Conservation (phyloP, 2,888 invertebrate species). For the Toxonevra muliebris region DNA sequence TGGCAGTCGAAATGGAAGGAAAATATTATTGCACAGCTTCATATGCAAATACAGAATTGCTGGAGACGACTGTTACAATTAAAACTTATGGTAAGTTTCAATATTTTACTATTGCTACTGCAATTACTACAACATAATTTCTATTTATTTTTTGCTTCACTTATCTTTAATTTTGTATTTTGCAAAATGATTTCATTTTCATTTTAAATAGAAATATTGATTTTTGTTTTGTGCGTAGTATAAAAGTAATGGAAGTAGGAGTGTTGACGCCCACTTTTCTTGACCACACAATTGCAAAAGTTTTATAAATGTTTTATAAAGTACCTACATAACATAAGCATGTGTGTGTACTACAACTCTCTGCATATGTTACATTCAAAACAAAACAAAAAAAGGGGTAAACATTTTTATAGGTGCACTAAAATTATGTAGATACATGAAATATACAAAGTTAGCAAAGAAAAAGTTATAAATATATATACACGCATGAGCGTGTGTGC, state of each 20-base stretch:
- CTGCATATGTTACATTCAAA: not conserved
- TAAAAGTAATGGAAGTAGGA: too few relatives aligned
- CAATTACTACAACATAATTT: too few relatives aligned
- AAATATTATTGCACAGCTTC: slow-evolving; percentile 84
- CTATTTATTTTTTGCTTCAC: too few relatives aligned
- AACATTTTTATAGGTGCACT: slow-evolving; percentile 15
- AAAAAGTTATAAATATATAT: not conserved
- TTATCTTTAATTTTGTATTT: too few relatives aligned
- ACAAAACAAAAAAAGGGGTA: not conserved
- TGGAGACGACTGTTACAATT: slow-evolving; percentile 75
- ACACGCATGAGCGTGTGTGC: slow-evolving; percentile 23
- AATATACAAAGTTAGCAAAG: slow-evolving; percentile 2
- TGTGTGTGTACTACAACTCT: not conserved
- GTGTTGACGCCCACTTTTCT: too few relatives aligned
- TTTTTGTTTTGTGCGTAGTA: too few relatives aligned
- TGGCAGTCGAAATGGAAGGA: slow-evolving; percentile 81
- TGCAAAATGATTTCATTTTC: too few relatives aligned
- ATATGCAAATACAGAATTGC: slow-evolving; percentile 75
- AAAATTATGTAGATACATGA: slow-evolving; percentile 5
- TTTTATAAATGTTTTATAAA: too few relatives aligned
- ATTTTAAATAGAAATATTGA: too few relatives aligned
- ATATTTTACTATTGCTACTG: slow-evolving; percentile 27
- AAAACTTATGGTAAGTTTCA: slow-evolving; percentile 75
- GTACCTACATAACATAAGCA: too few relatives aligned
- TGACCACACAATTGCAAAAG: too few relatives aligned